Conservation (phyloP, 2,113 vertebrate species). For the Copsychus sechellarum region DNA sequence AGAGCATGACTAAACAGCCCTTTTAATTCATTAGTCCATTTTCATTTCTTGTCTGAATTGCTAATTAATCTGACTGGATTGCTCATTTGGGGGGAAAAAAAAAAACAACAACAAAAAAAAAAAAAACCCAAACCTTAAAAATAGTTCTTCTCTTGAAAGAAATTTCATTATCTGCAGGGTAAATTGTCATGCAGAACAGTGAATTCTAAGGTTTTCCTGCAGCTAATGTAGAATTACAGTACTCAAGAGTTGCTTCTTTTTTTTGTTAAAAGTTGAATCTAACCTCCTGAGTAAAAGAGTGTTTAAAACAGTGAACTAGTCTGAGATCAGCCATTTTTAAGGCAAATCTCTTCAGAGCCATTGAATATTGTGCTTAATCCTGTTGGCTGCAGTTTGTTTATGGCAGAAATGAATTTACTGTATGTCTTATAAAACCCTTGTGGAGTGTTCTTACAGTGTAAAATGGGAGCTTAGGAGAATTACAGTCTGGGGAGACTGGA, state of each 20-base stretch:
- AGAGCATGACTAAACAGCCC: not conserved
- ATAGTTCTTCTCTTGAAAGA: not conserved
- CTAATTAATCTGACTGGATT: not conserved
- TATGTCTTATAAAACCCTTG: not conserved
- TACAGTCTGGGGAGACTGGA: not conserved
- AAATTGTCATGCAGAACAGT: not conserved
- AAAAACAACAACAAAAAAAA: too few species aligned
- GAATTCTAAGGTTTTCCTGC: not conserved
- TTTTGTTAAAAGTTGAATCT: not conserved
- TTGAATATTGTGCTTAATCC: not conserved
- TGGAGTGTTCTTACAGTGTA: not conserved
- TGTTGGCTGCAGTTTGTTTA: not conserved
- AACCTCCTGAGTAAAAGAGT: not conserved
- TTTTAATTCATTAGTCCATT: not conserved
- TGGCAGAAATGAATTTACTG: not conserved
- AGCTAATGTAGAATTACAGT: not conserved
- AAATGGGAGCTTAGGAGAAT: not conserved
- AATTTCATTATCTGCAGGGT: not conserved
- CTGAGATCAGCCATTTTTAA: not conserved
- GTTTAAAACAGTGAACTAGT: not conserved
- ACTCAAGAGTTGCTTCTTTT: not conserved
- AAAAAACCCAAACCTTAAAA: not conserved
- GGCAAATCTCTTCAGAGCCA: not conserved
- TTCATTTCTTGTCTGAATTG: not conserved
- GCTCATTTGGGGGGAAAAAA: not conserved